Base-by-base conservation (phyloP, 2,888 invertebrate species). In the Drosophila sordidula region DNA sequence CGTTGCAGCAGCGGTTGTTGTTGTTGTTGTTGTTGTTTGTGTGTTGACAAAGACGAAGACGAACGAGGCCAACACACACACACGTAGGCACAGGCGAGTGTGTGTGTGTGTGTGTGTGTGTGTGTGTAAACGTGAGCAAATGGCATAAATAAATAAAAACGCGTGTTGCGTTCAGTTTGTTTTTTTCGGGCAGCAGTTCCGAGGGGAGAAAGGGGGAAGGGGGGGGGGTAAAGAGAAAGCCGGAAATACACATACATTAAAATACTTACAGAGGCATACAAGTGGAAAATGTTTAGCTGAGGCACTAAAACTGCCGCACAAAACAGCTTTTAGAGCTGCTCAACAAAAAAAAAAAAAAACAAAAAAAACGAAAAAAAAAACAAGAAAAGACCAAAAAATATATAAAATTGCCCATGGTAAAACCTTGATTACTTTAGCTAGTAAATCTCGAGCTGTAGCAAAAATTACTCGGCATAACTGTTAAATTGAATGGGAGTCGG, bases 1-100 rank as follows among this genome's bases (percentile, higher is more conserved):
- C 80, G 78, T 75, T 77, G 80, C 80, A 83, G 54, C 56, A 62
- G 58, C 26, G 8, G 62, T 54, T 51, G 75, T 71, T 62, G 66
- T 59, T 16, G 65, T 76, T 56, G 63, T 69, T 50, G 69, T 75
- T 62, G 68, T 71, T 56, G 69, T 75, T 65, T 75, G 76, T 72
- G 84, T 80, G 82, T 82, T 82, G 82, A 82, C 82, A 82, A 82
- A 82, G 82, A 87, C 82, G 82, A 82, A 82, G 82, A 82, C 88
- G 76, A 87, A 87, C 88, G 86, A 82, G 82, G 79, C 72, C 78
- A 70, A 67, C 70, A 70, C 64, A 66, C 62, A 61, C 50, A 68
- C 38, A 49, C 39, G 49, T 41, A 59, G 12, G 29, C 29, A 29
- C 9, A 29, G 3, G 11, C 32, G 59, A 45, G 51, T 57, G 52